phyloP scores from a whole-genome alignment of 2,888 invertebrate species.

The Lottia gigantea region DNA sequence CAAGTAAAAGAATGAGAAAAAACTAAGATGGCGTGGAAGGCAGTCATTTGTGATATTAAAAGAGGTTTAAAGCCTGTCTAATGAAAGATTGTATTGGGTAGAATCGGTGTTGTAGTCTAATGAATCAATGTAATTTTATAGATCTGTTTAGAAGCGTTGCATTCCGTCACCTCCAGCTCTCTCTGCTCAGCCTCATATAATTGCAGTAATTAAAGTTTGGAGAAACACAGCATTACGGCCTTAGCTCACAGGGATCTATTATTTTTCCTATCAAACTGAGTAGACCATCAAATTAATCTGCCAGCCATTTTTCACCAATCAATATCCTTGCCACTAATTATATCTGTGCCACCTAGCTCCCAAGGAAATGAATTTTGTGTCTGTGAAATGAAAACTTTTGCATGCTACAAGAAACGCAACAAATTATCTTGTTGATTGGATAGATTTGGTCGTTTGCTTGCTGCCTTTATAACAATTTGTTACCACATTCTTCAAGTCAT shows the following conservation, averaged over 20 bases:
- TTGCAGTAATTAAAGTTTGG: constrained; percentile 31
- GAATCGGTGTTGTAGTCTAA: constrained; percentile 23
- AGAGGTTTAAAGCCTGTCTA: constrained; percentile 21
- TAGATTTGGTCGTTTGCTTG: constrained; percentile 1
- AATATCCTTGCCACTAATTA: constrained; percentile 31
- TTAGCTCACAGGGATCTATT: constrained; percentile 25
- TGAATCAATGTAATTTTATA: constrained; percentile 30
- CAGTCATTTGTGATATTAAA: constrained; percentile 23
- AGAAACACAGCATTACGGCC: constrained; percentile 26
- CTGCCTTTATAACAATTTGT: constrained; percentile 3
- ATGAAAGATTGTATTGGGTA: constrained; percentile 21
- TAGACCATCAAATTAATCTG: constrained; percentile 35
- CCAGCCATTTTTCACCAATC: constrained; percentile 32
- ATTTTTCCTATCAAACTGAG: constrained; percentile 35
- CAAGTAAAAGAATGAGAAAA: constrained; percentile 12
- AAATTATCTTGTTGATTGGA: constrained; percentile 23
- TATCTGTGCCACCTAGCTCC: constrained; percentile 22
- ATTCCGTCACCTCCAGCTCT: constrained; percentile 15
- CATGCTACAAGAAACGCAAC: constrained; percentile 20
- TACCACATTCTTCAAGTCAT: constrained; percentile 17
- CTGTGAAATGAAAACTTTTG: constrained; percentile 31
- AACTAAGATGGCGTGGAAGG: constrained; percentile 20
- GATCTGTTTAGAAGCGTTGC: constrained; percentile 25
- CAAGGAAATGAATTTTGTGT: constrained; percentile 30
- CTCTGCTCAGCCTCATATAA: constrained; percentile 23